A percentile compares a stretch with the other conserved stretches of the same genome.
These are phyloP conservation scores for Xenopus borealis DNA, from an alignment of 2,113 vertebrate genomes.

Conservation along the genomic window DNA sequence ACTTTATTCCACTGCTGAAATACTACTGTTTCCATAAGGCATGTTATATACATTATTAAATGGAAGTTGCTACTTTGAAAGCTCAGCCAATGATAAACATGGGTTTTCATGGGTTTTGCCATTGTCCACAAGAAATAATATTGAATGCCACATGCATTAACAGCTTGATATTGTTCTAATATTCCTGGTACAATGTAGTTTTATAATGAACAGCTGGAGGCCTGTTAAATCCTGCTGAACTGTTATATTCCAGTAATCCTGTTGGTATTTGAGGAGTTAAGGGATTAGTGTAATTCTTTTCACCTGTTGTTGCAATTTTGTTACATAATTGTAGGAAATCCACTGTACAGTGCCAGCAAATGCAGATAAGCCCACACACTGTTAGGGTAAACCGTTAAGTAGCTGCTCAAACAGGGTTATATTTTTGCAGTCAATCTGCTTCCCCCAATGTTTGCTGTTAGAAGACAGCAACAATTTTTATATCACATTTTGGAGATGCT, in stretches of 20 bases:
- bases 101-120: too few relatives aligned
- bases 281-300: conserved; percentile 29
- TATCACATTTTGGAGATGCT: too few relatives aligned
- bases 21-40: too few relatives aligned
- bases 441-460: too few relatives aligned
- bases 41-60: too few relatives aligned
- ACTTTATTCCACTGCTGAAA: too few relatives aligned
- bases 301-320: conserved; percentile 27
- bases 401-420: too few relatives aligned
- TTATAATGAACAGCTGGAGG: not conserved
- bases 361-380: conserved; percentile 31
- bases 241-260: conserved; percentile 19
- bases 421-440: too few relatives aligned
- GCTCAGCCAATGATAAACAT: too few relatives aligned
- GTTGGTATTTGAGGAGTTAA: conserved; percentile 24
- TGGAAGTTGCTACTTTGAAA: too few relatives aligned
- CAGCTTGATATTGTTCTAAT: not conserved
- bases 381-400: not conserved
- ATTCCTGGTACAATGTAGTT: not conserved
- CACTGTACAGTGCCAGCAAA: conserved; percentile 6
- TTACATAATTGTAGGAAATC: conserved; percentile 44
- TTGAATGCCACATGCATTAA: not conserved
- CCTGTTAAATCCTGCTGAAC: conserved; percentile 6
- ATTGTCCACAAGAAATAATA: too few relatives aligned
- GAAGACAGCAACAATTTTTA: too few relatives aligned